Evolutionary conservation across 2,797 vertebrate species (phyloP).

Genomic region (Gallinago nigripennis): DNA sequence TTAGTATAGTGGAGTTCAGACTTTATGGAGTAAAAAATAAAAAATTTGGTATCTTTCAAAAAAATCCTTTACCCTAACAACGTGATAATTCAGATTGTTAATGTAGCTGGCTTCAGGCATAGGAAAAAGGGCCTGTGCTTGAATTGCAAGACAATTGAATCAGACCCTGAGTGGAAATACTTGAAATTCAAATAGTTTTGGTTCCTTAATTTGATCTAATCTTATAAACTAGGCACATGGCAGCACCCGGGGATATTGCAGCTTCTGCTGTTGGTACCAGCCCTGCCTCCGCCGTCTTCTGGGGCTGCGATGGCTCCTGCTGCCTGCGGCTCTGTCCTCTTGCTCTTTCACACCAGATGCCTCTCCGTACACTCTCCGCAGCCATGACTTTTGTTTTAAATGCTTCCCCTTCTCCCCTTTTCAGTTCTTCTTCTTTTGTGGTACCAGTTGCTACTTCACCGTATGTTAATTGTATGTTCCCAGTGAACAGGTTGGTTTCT

Average conservation of each 20-base stretch:
- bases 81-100: background rate
- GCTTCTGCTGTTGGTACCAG: background rate
- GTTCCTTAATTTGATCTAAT: conserved; percentile 4
- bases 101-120: background rate
- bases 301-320: background rate
- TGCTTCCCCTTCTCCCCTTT: background rate
- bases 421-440: conserved; percentile 7
- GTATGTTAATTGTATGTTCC: conserved; percentile 5
- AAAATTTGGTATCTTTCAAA: background rate
- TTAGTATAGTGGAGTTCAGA: background rate
- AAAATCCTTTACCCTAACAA: background rate
- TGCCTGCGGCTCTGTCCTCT: background rate
- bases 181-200: conserved; percentile 37
- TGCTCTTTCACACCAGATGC: background rate
- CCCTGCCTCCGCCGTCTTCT: rapidly evolving
- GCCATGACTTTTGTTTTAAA: background rate
- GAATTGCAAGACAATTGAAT: conserved; percentile 1
- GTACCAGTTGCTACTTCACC: background rate
- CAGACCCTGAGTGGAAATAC: background rate
- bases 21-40: background rate
- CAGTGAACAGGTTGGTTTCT: conserved; percentile 20
- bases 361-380: rapidly evolving
- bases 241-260: background rate
- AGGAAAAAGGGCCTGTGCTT: background rate
- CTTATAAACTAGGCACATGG: background rate